Conservation (phyloP, 2,113 vertebrate genomes). For the Sterna hirundo region DNA sequence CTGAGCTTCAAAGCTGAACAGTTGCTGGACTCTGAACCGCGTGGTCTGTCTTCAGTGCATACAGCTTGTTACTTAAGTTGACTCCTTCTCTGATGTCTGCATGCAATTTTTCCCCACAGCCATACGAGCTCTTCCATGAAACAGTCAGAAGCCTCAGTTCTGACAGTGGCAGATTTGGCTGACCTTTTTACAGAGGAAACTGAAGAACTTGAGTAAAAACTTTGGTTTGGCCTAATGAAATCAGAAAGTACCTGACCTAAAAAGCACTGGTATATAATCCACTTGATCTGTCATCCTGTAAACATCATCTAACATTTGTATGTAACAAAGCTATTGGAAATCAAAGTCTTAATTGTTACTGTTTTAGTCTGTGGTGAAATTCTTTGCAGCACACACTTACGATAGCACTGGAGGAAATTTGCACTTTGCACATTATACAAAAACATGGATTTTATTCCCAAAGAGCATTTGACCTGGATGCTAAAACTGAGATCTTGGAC, state of each 20-base stretch:
- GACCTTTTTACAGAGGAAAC: slow-evolving; percentile 93
- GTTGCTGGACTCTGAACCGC: neutral
- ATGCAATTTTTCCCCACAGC: slow-evolving; percentile 68
- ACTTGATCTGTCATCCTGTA: slow-evolving; percentile 5
- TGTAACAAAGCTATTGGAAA: neutral
- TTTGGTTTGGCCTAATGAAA: neutral
- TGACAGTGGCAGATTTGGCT: slow-evolving; percentile 93
- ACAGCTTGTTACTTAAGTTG: neutral
- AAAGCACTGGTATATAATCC: neutral
- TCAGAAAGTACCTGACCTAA: neutral
- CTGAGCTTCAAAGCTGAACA: neutral
- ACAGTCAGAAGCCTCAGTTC: slow-evolving; percentile 91
- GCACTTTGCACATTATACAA: slow-evolving; percentile 65
- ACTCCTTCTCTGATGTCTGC: neutral
- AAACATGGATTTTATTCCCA: slow-evolving; percentile 61
- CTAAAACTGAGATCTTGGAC: neutral
- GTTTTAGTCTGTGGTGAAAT: neutral
- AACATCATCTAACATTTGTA: slow-evolving; percentile 14
- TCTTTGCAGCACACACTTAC: slow-evolving; percentile 40
- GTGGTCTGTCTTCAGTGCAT: neutral
- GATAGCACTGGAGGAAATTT: slow-evolving; percentile 46
- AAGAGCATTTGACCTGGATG: slow-evolving; percentile 43
- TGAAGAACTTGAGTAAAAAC: slow-evolving; percentile 83
- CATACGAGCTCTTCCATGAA: slow-evolving; percentile 88
- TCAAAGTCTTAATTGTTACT: slow-evolving; percentile 17